Conservation (phyloP, 2,113 vertebrate genomes). For the Isurus oxyrinchus region DNA sequence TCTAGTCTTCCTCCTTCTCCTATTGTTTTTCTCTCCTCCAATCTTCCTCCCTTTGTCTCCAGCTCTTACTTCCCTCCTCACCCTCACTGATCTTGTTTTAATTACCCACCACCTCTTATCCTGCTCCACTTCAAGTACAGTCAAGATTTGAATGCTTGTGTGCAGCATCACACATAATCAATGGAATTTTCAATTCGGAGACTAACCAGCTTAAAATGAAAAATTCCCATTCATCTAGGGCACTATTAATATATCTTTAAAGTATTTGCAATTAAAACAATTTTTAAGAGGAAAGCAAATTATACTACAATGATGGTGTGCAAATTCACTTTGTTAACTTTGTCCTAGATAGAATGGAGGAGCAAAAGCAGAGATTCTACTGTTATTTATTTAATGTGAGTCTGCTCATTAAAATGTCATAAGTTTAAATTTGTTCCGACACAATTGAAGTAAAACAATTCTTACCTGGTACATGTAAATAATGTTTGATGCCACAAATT, state of each 20-base stretch:
- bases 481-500: constrained; percentile 81
- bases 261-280: background rate
- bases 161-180: background rate
- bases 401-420: background rate
- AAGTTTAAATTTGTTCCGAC: background rate
- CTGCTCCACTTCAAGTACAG: background rate
- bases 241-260: background rate
- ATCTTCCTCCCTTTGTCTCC: background rate
- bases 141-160: too few species aligned
- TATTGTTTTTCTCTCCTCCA: background rate
- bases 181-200: background rate
- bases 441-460: background rate
- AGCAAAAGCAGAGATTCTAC: background rate
- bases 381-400: background rate
- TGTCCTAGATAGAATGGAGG: background rate
- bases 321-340: background rate
- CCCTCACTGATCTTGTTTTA: background rate
- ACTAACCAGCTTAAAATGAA: background rate
- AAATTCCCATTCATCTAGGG: background rate
- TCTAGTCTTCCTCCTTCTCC: too few species aligned
- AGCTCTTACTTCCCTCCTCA: background rate
- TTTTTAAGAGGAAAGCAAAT: background rate
- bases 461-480: constrained; percentile 87
- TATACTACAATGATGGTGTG: background rate
- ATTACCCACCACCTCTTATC: background rate